Conservation (phyloP, 2,113 vertebrate genomes). For the Lepisosteus osseus region DNA sequence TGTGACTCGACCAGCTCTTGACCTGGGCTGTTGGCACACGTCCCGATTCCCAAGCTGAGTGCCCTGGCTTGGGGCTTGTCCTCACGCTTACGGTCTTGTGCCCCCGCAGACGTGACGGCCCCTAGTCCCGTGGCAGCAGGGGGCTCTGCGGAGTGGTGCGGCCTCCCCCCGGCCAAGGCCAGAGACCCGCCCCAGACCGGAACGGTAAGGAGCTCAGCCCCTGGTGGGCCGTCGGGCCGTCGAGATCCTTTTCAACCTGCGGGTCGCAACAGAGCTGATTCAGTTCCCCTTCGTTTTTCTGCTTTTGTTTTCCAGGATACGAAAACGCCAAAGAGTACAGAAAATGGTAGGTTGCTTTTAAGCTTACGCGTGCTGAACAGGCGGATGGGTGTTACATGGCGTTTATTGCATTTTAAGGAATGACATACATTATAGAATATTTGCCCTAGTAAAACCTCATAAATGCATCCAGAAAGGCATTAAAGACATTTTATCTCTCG, state of each 20-base stretch:
- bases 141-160: constrained; percentile 62
- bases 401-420: background rate
- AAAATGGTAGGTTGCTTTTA: constrained; percentile 48
- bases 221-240: constrained; percentile 14
- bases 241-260: background rate
- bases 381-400: background rate
- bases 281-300: background rate
- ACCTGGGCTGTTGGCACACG: too few relatives aligned
- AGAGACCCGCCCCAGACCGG: constrained; percentile 49
- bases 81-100: background rate
- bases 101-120: constrained; percentile 55
- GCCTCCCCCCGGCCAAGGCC: constrained; percentile 40
- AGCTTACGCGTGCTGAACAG: too few relatives aligned
- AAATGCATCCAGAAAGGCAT: too few relatives aligned
- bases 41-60: too few relatives aligned
- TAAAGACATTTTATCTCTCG: too few relatives aligned
- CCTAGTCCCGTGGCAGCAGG: constrained; percentile 34
- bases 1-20: too few relatives aligned
- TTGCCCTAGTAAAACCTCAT: too few relatives aligned
- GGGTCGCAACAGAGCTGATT: background rate
- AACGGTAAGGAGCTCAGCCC: constrained; percentile 26
- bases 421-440: too few relatives aligned
- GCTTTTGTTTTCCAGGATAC: constrained; percentile 46
- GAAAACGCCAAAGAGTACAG: constrained; percentile 51
- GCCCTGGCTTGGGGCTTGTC: too few relatives aligned